Conservation (phyloP, 2,888 invertebrate genomes). For the Ornithoptera alexandrae region DNA sequence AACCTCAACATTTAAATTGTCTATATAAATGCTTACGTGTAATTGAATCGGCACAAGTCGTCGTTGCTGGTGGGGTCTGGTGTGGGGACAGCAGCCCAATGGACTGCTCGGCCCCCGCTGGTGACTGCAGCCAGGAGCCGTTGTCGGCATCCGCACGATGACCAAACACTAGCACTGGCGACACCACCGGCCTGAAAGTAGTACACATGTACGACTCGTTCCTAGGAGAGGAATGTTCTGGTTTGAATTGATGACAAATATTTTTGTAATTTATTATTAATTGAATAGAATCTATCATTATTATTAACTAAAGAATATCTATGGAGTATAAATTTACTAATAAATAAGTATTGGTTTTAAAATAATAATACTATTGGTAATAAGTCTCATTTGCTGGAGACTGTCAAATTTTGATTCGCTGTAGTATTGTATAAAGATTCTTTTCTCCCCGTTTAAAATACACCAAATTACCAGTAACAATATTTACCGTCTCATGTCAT, state of each 20-base stretch:
- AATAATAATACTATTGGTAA: too few relatives aligned
- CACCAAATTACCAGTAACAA: too few relatives aligned
- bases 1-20: neutral
- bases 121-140: constrained; percentile 83
- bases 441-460: too few relatives aligned
- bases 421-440: too few relatives aligned
- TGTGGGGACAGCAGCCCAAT: constrained; percentile 81
- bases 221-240: neutral
- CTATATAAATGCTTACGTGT: constrained; percentile 53
- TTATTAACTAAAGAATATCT: too few relatives aligned
- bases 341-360: neutral
- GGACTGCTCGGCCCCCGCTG: constrained; percentile 82
- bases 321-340: neutral
- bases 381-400: too few relatives aligned
- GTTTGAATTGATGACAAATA: neutral
- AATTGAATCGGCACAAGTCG: constrained; percentile 70
- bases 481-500: too few relatives aligned
- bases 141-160: constrained; percentile 83
- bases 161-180: constrained; percentile 82
- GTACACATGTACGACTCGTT: neutral
- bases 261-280: neutral
- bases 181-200: constrained; percentile 79
- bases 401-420: too few relatives aligned
- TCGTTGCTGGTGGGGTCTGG: constrained; percentile 69
- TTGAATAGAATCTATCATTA: too few relatives aligned